Conservation (phyloP, 1,140 invertebrate genomes). For the Drosophila triauraria region DNA sequence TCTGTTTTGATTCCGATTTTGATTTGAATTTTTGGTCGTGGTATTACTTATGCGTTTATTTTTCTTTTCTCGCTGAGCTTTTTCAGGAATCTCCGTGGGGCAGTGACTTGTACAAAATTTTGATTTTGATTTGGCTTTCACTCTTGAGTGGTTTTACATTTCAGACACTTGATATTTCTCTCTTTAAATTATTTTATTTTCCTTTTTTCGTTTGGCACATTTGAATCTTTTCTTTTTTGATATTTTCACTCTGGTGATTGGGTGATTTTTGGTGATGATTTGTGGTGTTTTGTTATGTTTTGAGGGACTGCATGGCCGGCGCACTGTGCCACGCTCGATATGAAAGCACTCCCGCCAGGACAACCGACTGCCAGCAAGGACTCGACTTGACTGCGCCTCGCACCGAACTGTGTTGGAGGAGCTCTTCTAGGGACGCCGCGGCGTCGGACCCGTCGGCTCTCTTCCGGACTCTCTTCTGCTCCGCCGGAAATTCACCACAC, state of each 20-base stretch:
- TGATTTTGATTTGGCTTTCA: conserved; percentile 48
- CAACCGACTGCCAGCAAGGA: conserved; percentile 72
- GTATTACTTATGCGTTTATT: conserved; percentile 27
- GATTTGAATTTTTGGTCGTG: conserved; percentile 36
- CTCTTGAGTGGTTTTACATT: conserved; percentile 48
- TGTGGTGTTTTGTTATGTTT: conserved; percentile 46
- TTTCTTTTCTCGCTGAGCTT: conserved; percentile 17
- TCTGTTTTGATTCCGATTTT: conserved; percentile 72
- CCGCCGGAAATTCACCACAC: conserved; percentile 67
- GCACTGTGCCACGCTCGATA: conserved; percentile 39
- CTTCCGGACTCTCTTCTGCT: conserved; percentile 63
- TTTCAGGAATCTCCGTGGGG: conserved; percentile 30
- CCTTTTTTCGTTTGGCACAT: conserved; percentile 59
- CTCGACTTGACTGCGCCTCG: conserved; percentile 64
- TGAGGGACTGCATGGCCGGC: conserved; percentile 48
- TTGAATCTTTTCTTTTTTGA: conserved; percentile 39
- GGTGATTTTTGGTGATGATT: conserved; percentile 16
- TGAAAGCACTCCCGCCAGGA: conserved; percentile 50
- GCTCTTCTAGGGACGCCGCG: conserved; percentile 21
- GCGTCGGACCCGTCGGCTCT: conserved; percentile 37
- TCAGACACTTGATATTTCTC: conserved; percentile 34
- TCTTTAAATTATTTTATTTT: background rate
- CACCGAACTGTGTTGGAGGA: conserved; percentile 13
- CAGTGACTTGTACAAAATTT: conserved; percentile 38
- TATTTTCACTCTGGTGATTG: conserved; percentile 43